Conservation (phyloP, 35 echinoderm and acorn worm genomes). For the Ophioderma brevispina region DNA sequence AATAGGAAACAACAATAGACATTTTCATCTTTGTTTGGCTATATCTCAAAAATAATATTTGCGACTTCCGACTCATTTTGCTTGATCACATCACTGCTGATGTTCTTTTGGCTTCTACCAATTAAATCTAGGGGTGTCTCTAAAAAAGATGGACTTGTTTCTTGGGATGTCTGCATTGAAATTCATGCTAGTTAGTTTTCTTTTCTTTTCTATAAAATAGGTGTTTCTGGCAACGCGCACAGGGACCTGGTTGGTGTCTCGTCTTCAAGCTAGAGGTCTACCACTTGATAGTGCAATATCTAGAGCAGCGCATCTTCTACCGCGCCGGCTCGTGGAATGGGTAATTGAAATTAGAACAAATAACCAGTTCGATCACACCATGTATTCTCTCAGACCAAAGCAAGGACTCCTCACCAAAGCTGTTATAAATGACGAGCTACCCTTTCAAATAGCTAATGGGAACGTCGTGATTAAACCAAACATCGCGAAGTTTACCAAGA, state of each 20-base stretch:
- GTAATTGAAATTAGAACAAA: not conserved
- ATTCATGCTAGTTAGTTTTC: not conserved
- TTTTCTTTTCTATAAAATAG: not conserved
- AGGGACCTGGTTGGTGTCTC: constrained; percentile 31
- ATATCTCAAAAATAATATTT: too few relatives aligned
- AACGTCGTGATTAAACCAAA: constrained; percentile 58
- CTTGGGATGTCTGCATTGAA: not conserved
- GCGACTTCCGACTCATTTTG: too few relatives aligned
- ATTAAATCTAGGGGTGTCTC: not conserved
- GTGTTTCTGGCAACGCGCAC: constrained; percentile 31
- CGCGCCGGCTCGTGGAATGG: not conserved
- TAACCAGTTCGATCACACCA: not conserved
- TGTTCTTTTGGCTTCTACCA: not conserved
- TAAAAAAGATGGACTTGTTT: not conserved
- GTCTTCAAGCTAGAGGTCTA: not conserved
- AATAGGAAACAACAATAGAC: not conserved
- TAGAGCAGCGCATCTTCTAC: not conserved
- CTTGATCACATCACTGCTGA: not conserved
- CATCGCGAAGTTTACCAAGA: constrained; percentile 64
- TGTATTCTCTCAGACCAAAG: not conserved
- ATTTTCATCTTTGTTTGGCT: too few relatives aligned
- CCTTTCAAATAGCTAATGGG: constrained; percentile 58
- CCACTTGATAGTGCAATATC: not conserved
- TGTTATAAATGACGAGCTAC: constrained; percentile 77
- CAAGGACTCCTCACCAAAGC: constrained; percentile 32